A percentile compares a stretch with the other conserved stretches of the same genome.
phyloP scores from a whole-genome alignment of 2,797 vertebrate genomes.

The Pseudotriccus pelzelni region DNA sequence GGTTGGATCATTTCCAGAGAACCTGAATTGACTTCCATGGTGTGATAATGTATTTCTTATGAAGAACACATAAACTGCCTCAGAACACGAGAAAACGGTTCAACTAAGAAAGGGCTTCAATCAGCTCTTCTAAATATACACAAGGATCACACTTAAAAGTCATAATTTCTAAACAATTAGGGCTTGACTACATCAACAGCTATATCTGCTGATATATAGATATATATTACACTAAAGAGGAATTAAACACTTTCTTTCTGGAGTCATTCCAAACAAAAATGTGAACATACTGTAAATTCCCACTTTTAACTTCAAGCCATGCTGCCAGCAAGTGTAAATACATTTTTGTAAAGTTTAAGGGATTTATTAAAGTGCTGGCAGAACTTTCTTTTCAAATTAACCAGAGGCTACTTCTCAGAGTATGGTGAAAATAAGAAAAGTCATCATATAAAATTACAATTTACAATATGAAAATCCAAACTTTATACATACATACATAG shows the following conservation, averaged over 20 bases:
- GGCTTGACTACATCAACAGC: neutral
- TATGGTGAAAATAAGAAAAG: neutral
- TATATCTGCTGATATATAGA: neutral
- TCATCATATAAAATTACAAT: neutral
- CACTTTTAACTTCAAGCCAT: neutral
- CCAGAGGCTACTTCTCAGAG: neutral
- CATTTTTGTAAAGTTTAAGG: neutral
- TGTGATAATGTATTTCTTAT: neutral
- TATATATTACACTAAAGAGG: neutral
- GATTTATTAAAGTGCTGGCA: neutral
- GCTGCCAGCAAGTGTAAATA: neutral
- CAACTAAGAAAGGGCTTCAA: neutral
- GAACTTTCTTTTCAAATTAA: slow-evolving; percentile 21
- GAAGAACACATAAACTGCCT: neutral
- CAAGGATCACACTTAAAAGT: neutral
- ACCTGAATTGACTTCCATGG: slow-evolving; percentile 34
- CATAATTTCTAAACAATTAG: neutral
- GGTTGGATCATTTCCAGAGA: slow-evolving; percentile 47
- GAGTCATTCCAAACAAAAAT: slow-evolving; percentile 2
- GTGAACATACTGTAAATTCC: neutral
- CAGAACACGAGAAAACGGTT: slow-evolving; percentile 10
- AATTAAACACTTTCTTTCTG: neutral
- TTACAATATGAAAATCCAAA: neutral
- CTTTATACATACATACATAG: neutral
- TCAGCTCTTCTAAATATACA: slow-evolving; percentile 12